A percentile compares a stretch with the other conserved stretches of the same genome.
Evolutionary conservation across 2,797 vertebrate genomes (phyloP).

Genomic region (Eulemur albifrons): DNA sequence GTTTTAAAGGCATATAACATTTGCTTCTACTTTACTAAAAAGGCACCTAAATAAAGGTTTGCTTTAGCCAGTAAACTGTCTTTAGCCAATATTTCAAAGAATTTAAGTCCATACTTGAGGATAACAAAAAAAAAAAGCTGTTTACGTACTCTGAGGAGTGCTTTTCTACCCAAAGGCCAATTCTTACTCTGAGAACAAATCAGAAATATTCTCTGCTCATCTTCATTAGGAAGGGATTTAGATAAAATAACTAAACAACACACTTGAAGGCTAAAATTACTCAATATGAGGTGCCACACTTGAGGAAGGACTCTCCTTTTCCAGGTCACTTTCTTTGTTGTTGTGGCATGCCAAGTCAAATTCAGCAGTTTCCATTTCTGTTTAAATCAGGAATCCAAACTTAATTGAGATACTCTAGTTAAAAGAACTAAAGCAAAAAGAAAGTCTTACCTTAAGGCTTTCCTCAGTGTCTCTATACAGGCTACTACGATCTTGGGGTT

Average conservation of each 20-base stretch:
- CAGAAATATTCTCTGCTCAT: not conserved
- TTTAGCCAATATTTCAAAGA: constrained; percentile 8
- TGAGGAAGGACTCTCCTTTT: not conserved
- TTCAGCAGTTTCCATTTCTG: constrained; percentile 32
- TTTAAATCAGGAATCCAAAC: constrained; percentile 18
- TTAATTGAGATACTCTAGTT: not conserved
- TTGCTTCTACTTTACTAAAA: constrained; percentile 55
- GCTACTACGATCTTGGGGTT: constrained; percentile 97
- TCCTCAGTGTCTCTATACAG: constrained; percentile 93
- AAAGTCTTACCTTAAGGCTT: constrained; percentile 91
- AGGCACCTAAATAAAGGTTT: not conserved
- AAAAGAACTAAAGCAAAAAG: not conserved
- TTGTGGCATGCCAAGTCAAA: not conserved
- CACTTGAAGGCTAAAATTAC: constrained; percentile 32
- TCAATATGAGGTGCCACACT: not conserved
- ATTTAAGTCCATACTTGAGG: not conserved
- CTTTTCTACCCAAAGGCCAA: constrained; percentile 47
- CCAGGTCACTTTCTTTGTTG: not conserved
- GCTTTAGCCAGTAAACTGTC: not conserved
- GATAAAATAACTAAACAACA: constrained; percentile 45
- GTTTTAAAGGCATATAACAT: constrained; percentile 4
- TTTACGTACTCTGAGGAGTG: not conserved
- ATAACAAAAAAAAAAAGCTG: not conserved
- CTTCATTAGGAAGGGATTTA: constrained; percentile 29
- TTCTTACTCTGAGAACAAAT: constrained; percentile 30